Conservation (phyloP, 30 jellyfish, hydroid and myxozoan species). For the Haliclystus octoradiatus region DNA sequence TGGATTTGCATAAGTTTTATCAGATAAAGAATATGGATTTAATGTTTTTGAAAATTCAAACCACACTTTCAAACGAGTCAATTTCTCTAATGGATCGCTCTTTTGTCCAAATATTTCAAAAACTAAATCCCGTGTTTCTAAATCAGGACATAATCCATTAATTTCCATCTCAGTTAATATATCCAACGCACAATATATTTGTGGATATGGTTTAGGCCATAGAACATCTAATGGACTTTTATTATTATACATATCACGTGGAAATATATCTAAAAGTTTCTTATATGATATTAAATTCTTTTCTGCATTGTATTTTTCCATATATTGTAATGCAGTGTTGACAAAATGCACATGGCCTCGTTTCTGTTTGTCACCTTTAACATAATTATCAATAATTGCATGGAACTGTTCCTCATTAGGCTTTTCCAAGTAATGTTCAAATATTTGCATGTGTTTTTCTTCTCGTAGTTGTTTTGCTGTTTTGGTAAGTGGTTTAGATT, state of each 20-base stretch:
- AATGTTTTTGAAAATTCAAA: conserved; percentile 43
- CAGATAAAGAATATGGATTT: conserved; percentile 69
- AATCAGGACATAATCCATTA: conserved; percentile 74
- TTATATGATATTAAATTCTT: conserved; percentile 70
- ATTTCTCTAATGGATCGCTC: conserved; percentile 75
- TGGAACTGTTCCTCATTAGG: conserved; percentile 53
- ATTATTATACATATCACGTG: conserved; percentile 55
- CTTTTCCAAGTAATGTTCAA: conserved; percentile 2
- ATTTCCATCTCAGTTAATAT: conserved; percentile 83
- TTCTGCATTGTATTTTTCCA: conserved; percentile 58
- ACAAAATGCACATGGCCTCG: conserved; percentile 80
- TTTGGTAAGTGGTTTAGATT: background rate
- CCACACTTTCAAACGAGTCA: conserved; percentile 71
- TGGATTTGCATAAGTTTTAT: conserved; percentile 71
- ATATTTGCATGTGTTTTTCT: background rate
- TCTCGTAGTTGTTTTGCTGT: too few relatives aligned
- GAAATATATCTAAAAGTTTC: conserved; percentile 67
- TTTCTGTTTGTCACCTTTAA: conserved; percentile 32
- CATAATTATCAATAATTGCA: conserved; percentile 30
- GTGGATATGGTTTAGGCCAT: conserved; percentile 97
- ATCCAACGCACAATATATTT: conserved; percentile 70
- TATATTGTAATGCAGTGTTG: conserved; percentile 56
- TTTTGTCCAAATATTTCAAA: conserved; percentile 70
- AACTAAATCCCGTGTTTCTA: conserved; percentile 47
- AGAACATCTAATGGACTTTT: conserved; percentile 64